These are phyloP conservation scores for Erythrocebus patas DNA, from an alignment of 2,113 vertebrate species.

Conservation along the genomic window DNA sequence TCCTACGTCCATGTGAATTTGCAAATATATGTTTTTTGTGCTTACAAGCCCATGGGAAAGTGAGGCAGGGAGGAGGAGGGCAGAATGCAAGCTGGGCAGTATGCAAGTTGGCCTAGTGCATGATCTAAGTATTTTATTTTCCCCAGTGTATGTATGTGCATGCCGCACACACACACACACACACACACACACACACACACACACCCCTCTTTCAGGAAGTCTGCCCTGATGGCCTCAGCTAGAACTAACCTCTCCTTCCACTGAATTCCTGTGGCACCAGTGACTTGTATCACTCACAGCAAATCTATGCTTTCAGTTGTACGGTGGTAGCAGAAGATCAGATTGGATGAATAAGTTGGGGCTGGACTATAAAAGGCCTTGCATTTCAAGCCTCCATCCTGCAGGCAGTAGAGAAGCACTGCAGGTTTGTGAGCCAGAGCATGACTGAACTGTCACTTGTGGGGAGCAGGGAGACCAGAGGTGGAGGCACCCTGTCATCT, in stretches of 20 bases:
- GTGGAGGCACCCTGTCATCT: not conserved
- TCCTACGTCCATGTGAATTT: not conserved
- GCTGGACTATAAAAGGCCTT: not conserved
- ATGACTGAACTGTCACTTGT: not conserved
- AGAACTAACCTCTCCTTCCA: not conserved
- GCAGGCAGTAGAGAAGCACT: not conserved
- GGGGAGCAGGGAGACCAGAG: not conserved
- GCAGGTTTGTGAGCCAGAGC: not conserved
- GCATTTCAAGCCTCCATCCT: not conserved
- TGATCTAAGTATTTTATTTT: not conserved
- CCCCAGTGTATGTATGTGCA: too few species aligned
- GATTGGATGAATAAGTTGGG: not conserved
- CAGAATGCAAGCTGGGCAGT: not conserved
- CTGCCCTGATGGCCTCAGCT: not conserved
- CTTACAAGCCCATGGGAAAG: not conserved
- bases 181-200: not conserved
- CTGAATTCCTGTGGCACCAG: not conserved
- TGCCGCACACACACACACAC: too few species aligned
- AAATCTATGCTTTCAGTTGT: not conserved
- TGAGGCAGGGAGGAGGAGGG: not conserved
- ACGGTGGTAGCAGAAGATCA: not conserved
- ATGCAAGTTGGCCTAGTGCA: too few species aligned
- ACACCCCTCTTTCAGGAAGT: not conserved
- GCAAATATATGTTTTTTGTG: not conserved
- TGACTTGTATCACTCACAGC: not conserved